These are phyloP conservation scores for Euplagia quadripunctaria DNA, from an alignment of 2,888 invertebrate species.

Conservation along the genomic window DNA sequence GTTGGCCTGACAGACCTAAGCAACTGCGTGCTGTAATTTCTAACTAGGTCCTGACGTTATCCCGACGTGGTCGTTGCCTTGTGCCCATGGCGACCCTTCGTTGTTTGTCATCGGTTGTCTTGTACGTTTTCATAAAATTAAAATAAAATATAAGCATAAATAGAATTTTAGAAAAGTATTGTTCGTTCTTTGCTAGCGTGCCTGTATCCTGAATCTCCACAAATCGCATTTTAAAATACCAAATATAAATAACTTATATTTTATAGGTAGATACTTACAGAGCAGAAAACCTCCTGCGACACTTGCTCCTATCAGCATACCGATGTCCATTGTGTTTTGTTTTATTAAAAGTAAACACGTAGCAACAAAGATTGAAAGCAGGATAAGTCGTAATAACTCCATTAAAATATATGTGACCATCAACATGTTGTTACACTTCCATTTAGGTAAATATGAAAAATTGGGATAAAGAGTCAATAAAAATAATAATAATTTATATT, in stretches of 20 bases:
- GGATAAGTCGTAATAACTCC: slow-evolving; percentile 70
- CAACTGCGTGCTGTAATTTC: neutral
- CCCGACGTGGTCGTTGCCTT: neutral
- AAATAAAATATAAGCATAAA: no score
- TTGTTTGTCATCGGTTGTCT: no score
- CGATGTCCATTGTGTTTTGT: slow-evolving; percentile 83
- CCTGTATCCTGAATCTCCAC: no score
- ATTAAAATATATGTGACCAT: slow-evolving; percentile 73
- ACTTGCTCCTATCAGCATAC: slow-evolving; percentile 79
- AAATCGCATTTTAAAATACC: no score
- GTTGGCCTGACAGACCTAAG: neutral
- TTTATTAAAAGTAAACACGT: slow-evolving; percentile 75
- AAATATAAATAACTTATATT: neutral
- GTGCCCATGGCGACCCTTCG: no score
- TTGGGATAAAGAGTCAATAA: neutral
- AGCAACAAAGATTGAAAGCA: slow-evolving; percentile 62
- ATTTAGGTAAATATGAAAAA: slow-evolving; percentile 7
- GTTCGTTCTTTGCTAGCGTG: no score
- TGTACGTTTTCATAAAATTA: no score
- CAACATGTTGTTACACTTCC: slow-evolving; percentile 72
- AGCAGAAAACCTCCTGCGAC: slow-evolving; percentile 76
- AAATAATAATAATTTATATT: no score
- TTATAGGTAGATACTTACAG: slow-evolving; percentile 61
- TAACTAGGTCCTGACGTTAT: neutral
- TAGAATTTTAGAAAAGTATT: no score